Evolutionary conservation across 2,888 invertebrate genomes (phyloP).

Genomic region (Amiota mariae): DNA sequence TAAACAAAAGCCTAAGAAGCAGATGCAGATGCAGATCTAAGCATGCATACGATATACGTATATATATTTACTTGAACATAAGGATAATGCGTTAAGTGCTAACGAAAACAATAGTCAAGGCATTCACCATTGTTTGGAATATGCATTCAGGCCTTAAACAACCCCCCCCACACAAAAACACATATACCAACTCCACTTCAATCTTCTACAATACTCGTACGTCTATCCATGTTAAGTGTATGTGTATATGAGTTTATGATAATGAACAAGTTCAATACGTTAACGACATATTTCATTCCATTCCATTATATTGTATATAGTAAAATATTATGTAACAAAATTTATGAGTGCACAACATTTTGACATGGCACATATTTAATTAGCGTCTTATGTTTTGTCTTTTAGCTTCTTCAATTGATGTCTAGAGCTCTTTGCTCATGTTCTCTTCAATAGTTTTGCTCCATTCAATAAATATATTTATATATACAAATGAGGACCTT

Average conservation of each 20-base stretch:
- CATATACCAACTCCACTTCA: background rate
- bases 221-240: background rate
- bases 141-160: conserved; percentile 1
- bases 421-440: background rate
- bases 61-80: background rate
- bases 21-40: background rate
- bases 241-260: background rate
- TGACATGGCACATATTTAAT: conserved; percentile 46
- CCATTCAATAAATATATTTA: background rate
- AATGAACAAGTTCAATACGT: background rate
- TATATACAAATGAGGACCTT: background rate
- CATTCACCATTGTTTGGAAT: background rate
- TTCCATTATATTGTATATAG: conserved; percentile 6
- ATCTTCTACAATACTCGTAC: background rate
- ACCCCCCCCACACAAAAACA: background rate
- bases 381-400: conserved; percentile 35
- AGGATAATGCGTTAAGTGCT: conserved; percentile 37
- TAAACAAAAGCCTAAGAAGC: background rate
- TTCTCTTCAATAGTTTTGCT: background rate
- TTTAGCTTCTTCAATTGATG: background rate
- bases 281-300: no score
- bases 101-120: conserved; percentile 26
- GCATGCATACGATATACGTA: background rate
- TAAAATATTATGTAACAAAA: conserved; percentile 34
- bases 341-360: conserved; percentile 36